phyloP scores from a whole-genome alignment of 1,140 invertebrate species.

The Asobara japonica region DNA sequence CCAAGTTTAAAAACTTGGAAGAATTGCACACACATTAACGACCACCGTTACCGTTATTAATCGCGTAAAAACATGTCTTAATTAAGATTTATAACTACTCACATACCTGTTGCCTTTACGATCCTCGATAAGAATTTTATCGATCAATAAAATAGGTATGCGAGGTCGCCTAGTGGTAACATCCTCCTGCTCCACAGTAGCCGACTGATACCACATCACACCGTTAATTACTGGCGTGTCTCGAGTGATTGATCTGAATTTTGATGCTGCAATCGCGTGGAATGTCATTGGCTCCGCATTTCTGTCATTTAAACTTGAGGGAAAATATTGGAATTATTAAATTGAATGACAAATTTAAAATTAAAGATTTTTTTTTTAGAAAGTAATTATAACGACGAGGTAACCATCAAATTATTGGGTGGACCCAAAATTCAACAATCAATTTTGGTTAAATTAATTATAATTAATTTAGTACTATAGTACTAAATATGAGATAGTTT shows the following conservation, averaged over 20 bases:
- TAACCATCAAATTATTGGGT: no score
- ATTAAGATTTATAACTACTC: not conserved
- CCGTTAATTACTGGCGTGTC: constrained; percentile 40
- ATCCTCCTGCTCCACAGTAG: constrained; percentile 39
- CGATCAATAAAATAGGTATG: constrained; percentile 37
- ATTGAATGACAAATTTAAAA: constrained; percentile 17
- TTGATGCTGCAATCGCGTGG: constrained; percentile 51
- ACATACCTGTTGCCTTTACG: constrained; percentile 53
- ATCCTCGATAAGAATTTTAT: constrained; percentile 53
- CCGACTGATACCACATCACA: constrained; percentile 44
- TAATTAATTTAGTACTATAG: no score
- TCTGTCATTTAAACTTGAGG: constrained; percentile 47
- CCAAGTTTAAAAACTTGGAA: no score
- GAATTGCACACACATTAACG: no score
- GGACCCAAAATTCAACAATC: no score
- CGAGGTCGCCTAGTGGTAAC: constrained; percentile 39
- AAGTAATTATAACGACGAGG: no score
- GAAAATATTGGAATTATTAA: constrained; percentile 27
- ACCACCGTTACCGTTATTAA: no score
- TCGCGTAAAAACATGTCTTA: no score
- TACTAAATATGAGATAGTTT: no score
- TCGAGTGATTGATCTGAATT: constrained; percentile 44
- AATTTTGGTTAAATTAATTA: no score
- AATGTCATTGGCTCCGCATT: constrained; percentile 43
- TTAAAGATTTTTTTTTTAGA: constrained; percentile 24